phyloP scores from a whole-genome alignment of 2,113 vertebrate species.

The Lynx canadensis region DNA sequence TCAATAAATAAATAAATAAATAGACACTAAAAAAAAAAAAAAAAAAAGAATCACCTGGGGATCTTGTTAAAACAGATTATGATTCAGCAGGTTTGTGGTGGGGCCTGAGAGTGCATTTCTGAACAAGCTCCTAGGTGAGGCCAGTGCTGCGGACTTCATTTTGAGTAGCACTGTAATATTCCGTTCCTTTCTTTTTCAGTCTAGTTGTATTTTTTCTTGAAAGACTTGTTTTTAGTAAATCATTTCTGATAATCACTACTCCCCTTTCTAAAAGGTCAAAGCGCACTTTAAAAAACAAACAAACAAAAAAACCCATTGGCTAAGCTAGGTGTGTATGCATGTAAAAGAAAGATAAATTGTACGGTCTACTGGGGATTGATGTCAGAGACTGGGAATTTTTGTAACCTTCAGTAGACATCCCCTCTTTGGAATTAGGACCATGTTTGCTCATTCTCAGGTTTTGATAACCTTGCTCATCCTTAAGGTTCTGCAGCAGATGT shows the following conservation, averaged over 20 bases:
- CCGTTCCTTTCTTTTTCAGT: neutral
- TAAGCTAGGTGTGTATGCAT: neutral
- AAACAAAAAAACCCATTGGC: neutral
- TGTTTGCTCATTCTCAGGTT: neutral
- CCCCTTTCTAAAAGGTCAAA: neutral
- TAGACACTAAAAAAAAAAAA: neutral
- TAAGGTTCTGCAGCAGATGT: neutral
- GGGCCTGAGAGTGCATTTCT: neutral
- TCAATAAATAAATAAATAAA: neutral
- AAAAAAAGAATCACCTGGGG: neutral
- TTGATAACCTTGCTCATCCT: neutral
- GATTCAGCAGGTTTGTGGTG: neutral
- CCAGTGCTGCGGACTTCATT: neutral
- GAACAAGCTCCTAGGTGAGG: neutral
- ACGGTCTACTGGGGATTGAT: neutral
- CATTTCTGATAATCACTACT: neutral
- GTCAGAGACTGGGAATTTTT: neutral
- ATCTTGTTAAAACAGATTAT: neutral
- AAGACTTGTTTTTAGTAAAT: slow-evolving; percentile 22
- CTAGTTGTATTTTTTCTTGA: neutral
- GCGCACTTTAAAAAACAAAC: neutral
- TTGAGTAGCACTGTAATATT: neutral
- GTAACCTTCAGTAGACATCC: neutral
- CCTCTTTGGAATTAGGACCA: neutral
- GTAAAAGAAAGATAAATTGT: neutral